Percentiles rank a stretch among this genome's conserved stretches.
Conservation (phyloP, 2,113 vertebrate species). For the Forbesichthys papilliferus region DNA sequence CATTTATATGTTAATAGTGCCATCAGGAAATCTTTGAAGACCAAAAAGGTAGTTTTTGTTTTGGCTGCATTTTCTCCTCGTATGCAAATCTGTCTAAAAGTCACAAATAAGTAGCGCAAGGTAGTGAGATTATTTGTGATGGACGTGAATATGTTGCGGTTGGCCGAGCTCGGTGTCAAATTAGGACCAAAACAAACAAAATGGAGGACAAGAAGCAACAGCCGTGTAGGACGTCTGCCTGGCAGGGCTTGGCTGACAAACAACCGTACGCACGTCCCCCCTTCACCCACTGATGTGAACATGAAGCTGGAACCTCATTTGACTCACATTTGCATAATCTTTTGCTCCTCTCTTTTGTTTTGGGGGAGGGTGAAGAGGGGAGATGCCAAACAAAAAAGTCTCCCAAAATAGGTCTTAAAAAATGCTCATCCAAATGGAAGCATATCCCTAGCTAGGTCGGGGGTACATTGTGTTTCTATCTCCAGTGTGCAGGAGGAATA, state of each 20-base stretch:
- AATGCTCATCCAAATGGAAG: background rate
- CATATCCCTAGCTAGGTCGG: too few relatives aligned
- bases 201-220: slow-evolving; percentile 6
- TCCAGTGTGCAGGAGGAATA: too few relatives aligned
- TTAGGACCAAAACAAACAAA: background rate
- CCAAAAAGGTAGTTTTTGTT: background rate
- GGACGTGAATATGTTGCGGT: slow-evolving; percentile 8
- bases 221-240: slow-evolving; percentile 9
- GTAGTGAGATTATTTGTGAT: background rate
- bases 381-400: background rate
- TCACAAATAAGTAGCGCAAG: background rate
- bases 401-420: slow-evolving; percentile 6
- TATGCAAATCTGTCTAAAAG: slow-evolving; percentile 1
- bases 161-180: background rate
- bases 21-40: too few relatives aligned
- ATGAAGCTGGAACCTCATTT: slow-evolving; percentile 7
- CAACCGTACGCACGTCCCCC: slow-evolving; percentile 5
- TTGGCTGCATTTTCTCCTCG: background rate
- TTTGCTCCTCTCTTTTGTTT: background rate
- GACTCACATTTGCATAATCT: slow-evolving; percentile 35
- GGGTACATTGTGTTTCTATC: too few relatives aligned
- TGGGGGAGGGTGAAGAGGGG: background rate
- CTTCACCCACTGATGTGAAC: background rate
- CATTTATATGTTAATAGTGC: background rate
- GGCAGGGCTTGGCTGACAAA: slow-evolving; percentile 6